A percentile compares a stretch with the other conserved stretches of the same genome.
Conservation (phyloP, 2,113 vertebrate species). For the Syngnathoides biaculeatus region DNA sequence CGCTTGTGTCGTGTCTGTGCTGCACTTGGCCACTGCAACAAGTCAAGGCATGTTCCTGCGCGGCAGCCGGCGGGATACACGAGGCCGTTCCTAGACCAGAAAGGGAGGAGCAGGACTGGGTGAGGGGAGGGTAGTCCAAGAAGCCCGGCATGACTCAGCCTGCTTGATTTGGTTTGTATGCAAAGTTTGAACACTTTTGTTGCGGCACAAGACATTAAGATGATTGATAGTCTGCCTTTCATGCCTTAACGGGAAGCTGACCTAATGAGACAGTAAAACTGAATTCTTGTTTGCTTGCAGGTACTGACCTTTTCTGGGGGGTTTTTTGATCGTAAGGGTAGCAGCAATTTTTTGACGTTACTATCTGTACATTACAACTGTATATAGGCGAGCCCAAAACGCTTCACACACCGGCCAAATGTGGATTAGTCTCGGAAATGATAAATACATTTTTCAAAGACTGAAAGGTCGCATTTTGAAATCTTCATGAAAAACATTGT, state of each 20-base stretch:
- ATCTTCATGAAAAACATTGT: too few species aligned
- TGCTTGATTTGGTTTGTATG: constrained; percentile 41
- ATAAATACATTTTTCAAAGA: too few species aligned
- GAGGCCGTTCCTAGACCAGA: constrained; percentile 55
- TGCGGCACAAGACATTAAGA: constrained; percentile 9
- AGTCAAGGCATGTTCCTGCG: constrained; percentile 78
- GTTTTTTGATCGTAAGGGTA: too few species aligned
- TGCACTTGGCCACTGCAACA: constrained; percentile 63
- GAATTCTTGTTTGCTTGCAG: constrained; percentile 9
- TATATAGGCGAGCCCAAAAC: not conserved
- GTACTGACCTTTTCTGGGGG: not conserved
- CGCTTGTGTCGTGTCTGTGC: constrained; percentile 22
- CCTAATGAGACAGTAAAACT: constrained; percentile 7
- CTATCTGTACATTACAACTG: not conserved
- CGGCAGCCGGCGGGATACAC: constrained; percentile 50
- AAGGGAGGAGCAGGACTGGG: constrained; percentile 65
- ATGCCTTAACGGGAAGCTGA: not conserved
- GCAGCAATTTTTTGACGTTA: too few species aligned
- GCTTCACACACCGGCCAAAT: not conserved
- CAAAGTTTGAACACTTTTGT: constrained; percentile 24
- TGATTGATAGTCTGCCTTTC: not conserved
- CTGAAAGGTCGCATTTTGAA: too few species aligned
- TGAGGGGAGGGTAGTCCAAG: constrained; percentile 56
- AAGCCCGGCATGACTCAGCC: constrained; percentile 65
- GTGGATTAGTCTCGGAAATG: too few species aligned